Evolutionary conservation across 2,797 vertebrate species (phyloP).

Genomic region (Merluccius polli): DNA sequence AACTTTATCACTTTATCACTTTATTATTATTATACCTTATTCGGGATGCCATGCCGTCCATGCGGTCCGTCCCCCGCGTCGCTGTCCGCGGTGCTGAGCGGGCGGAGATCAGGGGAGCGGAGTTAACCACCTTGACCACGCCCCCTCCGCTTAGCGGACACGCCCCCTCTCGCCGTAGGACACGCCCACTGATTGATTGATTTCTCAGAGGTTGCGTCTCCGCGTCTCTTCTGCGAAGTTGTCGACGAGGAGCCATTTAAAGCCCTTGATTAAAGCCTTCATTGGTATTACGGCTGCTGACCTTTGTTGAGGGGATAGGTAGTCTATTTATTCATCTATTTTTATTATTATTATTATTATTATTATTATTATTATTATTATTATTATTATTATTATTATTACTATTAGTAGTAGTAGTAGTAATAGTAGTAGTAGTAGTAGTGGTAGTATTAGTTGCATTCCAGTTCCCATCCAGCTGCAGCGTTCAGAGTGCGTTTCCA

Average conservation of each 20-base stretch:
- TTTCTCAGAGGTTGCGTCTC: constrained; percentile 28
- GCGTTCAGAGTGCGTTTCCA: neutral
- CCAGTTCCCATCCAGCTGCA: too few species aligned
- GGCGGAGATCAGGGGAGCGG: too few species aligned
- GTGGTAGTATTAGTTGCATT: too few species aligned
- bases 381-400: too few species aligned
- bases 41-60: neutral
- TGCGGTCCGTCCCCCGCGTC: neutral
- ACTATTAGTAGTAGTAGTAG: too few species aligned
- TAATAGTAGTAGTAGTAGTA: too few species aligned
- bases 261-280: neutral
- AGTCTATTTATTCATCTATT: neutral
- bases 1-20: neutral
- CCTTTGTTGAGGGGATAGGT: neutral
- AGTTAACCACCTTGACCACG: too few species aligned
- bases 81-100: constrained; percentile 56
- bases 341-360: neutral
- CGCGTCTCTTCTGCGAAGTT: neutral
- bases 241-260: neutral
- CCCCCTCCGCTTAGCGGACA: neutral
- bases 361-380: too few species aligned
- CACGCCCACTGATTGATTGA: constrained; percentile 15
- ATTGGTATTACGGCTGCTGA: neutral
- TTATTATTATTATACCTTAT: too few species aligned
- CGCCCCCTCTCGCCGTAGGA: neutral